Evolutionary conservation across 2,113 vertebrate species (phyloP), one percentile per base, ranked within the genome.

Genomic region (Scytalopus superciliaris): DNA sequence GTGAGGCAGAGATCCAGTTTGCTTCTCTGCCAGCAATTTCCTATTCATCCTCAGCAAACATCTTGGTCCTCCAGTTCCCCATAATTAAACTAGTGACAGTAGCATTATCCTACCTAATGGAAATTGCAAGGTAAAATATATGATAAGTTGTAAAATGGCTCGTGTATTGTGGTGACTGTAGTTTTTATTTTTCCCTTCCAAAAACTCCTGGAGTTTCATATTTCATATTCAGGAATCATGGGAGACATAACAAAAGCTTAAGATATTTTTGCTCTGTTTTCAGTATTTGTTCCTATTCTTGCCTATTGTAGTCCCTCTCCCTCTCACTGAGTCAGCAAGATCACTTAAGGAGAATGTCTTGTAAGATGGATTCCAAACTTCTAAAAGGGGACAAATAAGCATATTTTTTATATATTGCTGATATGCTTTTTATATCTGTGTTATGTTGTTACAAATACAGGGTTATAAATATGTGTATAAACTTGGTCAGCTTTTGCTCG

Each of bases 201-300:
- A 69, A 86, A 87, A n/a, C 2, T 45, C 44, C 2, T 23, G 2
- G 45, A 64, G 35, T 53, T 94, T 92, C 8, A 1, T 69, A 55
- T 82, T 93, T 91, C 14, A 69, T 78, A 68, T 45, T 52, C 22
- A 62, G 25, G 22, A 56, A 53, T 90, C 79, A 45, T 73, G 45
- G 35, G 42, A 63, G 31, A 19, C 3, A 7, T 42, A 76, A 39
- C 7, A 76, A 76, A 90, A 84, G 19, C 30, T 52, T 23, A 62
- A 59, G 73, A 39, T 74, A 69, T 50, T 93, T 96, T 91, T 91
- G 12, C 50, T 91, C 35, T 84, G n/a, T 66, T n/a, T 87, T 84
- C 47, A 35, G 31, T 52, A 18, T 84, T 86, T 94, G 17, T 90
- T 93, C n/a, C 35, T 90, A 5, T 60, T 90, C 59, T 81, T 70